phyloP scores from a whole-genome alignment of 1,140 invertebrate genomes.

The Nasonia vitripennis region DNA sequence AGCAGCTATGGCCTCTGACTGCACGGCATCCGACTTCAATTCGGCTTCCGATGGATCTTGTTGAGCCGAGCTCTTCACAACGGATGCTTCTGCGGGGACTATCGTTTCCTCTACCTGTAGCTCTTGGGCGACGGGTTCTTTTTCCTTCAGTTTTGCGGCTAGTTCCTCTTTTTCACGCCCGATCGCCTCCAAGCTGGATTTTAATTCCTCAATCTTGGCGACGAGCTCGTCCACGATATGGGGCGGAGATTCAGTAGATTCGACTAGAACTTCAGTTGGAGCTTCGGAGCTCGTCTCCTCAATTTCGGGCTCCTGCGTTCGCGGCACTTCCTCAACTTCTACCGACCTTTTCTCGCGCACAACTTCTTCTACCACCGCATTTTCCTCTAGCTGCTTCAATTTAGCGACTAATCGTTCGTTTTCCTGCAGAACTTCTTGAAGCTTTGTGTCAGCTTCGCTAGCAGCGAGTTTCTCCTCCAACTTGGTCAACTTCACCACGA shows the following conservation, averaged over 20 bases:
- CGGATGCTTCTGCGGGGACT: neutral
- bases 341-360: neutral
- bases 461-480: slow-evolving; percentile 65
- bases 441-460: slow-evolving; percentile 67
- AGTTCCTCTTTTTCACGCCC: slow-evolving; percentile 56
- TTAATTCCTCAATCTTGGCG: slow-evolving; percentile 56
- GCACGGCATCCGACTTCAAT: neutral
- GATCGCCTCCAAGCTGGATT: slow-evolving; percentile 57
- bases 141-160: slow-evolving; percentile 58
- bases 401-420: slow-evolving; percentile 65
- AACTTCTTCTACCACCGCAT: slow-evolving; percentile 33
- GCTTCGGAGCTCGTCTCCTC: neutral
- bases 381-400: slow-evolving; percentile 58
- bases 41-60: neutral
- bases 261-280: neutral
- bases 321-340: neutral
- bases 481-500: slow-evolving; percentile 76
- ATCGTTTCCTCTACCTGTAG: neutral
- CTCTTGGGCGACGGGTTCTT: neutral
- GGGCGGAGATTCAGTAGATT: neutral
- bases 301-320: neutral
- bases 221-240: neutral
- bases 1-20: slow-evolving; percentile 30
- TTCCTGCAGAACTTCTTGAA: slow-evolving; percentile 69
- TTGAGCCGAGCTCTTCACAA: neutral